A percentile compares a stretch with the other conserved stretches of the same genome.
Evolutionary conservation across 2,888 invertebrate species (phyloP).

Genomic region (Lamellibrachia satsuma): DNA sequence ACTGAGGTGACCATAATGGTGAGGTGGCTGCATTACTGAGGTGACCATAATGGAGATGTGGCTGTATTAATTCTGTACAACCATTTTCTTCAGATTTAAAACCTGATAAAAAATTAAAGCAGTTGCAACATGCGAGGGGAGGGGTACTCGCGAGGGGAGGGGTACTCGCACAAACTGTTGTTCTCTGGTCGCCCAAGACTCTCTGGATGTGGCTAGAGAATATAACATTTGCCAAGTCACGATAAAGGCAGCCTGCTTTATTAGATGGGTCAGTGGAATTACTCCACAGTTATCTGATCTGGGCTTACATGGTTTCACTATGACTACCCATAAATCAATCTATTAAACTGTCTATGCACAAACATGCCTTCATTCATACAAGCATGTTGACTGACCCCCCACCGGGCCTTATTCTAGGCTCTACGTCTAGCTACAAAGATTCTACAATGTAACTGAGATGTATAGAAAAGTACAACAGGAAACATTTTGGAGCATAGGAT

Average conservation of each 20-base stretch:
- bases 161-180: not conserved
- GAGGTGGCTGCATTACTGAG: no score
- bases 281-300: not conserved
- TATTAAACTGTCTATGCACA: not conserved
- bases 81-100: no score
- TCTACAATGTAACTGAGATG: not conserved
- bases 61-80: no score
- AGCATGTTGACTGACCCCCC: not conserved
- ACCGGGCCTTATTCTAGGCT: not conserved
- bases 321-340: not conserved
- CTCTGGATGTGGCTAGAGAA: not conserved
- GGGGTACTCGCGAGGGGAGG: no score
- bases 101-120: no score
- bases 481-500: no score
- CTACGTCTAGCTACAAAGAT: not conserved
- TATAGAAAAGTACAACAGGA: not conserved
- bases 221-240: not conserved
- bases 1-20: no score
- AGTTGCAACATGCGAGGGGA: no score
- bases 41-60: no score
- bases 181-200: not conserved
- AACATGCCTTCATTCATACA: not conserved
- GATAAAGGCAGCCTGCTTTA: not conserved
- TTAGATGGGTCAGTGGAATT: not conserved
- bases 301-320: not conserved